These are phyloP conservation scores for Lepus americanus DNA, from an alignment of 2,113 vertebrate species.

Conservation along the genomic window DNA sequence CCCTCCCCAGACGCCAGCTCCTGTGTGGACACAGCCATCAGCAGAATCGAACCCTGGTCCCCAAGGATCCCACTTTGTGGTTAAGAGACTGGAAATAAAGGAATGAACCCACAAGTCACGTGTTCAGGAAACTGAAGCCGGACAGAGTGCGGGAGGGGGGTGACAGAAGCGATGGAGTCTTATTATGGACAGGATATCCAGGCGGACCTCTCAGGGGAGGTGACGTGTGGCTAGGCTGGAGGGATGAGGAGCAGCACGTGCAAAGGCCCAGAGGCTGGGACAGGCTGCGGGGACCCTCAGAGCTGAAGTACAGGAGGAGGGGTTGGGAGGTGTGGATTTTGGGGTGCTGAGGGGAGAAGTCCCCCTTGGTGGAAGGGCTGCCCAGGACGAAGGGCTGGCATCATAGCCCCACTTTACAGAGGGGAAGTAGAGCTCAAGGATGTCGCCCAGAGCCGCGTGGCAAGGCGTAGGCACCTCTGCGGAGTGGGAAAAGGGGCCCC, in stretches of 20 bases:
- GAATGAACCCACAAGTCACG: not conserved
- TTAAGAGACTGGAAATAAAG: not conserved
- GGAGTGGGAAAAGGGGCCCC: not conserved
- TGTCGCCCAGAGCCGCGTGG: not conserved
- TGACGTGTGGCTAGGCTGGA: not conserved
- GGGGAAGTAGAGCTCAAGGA: not conserved
- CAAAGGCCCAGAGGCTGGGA: not conserved
- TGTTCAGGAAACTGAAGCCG: not conserved
- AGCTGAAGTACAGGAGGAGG: not conserved
- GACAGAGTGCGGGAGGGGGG: not conserved
- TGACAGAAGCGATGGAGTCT: not conserved
- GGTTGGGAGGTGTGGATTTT: not conserved
- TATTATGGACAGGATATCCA: rapidly evolving
- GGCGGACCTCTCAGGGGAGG: constrained; percentile 37
- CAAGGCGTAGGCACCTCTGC: rapidly evolving
- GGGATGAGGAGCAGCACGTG: not conserved
- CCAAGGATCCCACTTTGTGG: not conserved
- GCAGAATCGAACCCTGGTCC: not conserved
- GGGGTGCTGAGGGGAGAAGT: not conserved
- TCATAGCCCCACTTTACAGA: not conserved
- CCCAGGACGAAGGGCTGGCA: not conserved
- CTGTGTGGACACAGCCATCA: not conserved
- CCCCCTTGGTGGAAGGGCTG: not conserved
- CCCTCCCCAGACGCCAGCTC: not conserved
- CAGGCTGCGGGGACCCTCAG: not conserved